Evolutionary conservation across 2,888 invertebrate genomes (phyloP).

Genomic region (Dolomedes plantarius): DNA sequence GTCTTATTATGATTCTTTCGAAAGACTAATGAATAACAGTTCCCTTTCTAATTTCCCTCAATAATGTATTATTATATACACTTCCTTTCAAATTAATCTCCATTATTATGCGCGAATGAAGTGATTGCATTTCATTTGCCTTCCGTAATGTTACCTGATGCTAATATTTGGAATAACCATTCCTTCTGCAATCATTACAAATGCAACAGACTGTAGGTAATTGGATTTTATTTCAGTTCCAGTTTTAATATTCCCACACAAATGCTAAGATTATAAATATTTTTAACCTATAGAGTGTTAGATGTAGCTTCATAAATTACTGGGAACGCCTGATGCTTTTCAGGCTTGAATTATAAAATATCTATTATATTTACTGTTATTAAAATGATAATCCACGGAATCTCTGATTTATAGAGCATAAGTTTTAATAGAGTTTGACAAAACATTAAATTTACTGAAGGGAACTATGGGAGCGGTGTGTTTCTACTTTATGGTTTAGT

Average conservation of each 20-base stretch:
- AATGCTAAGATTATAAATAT: not conserved
- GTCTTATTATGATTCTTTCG: too few relatives aligned
- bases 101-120: not conserved
- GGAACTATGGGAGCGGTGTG: too few relatives aligned
- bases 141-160: not conserved
- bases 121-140: not conserved
- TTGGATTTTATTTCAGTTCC: not conserved
- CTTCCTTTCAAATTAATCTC: not conserved
- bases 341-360: not conserved
- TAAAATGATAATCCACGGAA: too few relatives aligned
- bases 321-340: not conserved
- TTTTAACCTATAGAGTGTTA: not conserved
- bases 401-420: too few relatives aligned
- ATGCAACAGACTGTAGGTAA: not conserved
- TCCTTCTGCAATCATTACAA: not conserved
- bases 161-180: not conserved
- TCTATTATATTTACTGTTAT: too few relatives aligned
- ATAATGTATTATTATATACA: not conserved
- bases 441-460: too few relatives aligned
- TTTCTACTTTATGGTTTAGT: too few relatives aligned
- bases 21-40: too few relatives aligned
- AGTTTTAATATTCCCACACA: not conserved
- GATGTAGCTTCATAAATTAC: not conserved
- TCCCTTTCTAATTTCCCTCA: too few relatives aligned
- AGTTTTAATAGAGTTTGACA: too few relatives aligned